Evolutionary conservation across 1,140 invertebrate genomes (phyloP), one percentile per base, ranked within the genome.

Genomic region (Hestina assimilis): DNA sequence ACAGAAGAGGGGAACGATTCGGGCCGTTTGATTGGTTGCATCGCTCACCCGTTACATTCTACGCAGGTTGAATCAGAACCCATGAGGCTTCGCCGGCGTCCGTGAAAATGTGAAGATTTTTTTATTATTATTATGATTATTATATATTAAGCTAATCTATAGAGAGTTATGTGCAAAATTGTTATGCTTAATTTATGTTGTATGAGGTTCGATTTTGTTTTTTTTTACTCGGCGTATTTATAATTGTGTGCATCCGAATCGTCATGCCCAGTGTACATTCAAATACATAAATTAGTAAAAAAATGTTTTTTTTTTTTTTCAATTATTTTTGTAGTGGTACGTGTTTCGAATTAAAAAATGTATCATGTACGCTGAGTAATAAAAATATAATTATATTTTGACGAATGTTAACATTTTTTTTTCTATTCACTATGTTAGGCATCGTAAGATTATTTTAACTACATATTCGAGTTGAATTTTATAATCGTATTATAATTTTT

Each of bases 41-140:
- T 77, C 75, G 77, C 75, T 83, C 64, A 84, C 76, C 72, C 75
- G 62, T 83, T 83, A 64, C 78, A 66, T 85, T 85, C 62, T 81
- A 79, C 74, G 78, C 84, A 87, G 84, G 84, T 87, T 87, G 70
- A 87, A 87, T 78, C 84, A 87, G 55, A 87, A 85, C 45, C 84
- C 82, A 45, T 87, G 78, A 87, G 69, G 47, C 63, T 60, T 11
- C 29, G 52, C 47, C 47, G 53, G 8, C 55, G 40, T 15, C 63
- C 50, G 59, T 41, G 54, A 46, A 46, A 60, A 42, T 28, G 31
- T 62, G 59, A 62, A 63, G 45, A 65, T 61, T 57, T 28, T 54
- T 54, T 38, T 56, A 43, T 63, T n/a, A n/a, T n/a, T 38, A 61
- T 48, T 43, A 35, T 52, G 61, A 45, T 61, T 51, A 51, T 41